A percentile compares a stretch with the other conserved stretches of the same genome.
Conservation (phyloP, 2,113 vertebrate species). For the Clupea harengus region DNA sequence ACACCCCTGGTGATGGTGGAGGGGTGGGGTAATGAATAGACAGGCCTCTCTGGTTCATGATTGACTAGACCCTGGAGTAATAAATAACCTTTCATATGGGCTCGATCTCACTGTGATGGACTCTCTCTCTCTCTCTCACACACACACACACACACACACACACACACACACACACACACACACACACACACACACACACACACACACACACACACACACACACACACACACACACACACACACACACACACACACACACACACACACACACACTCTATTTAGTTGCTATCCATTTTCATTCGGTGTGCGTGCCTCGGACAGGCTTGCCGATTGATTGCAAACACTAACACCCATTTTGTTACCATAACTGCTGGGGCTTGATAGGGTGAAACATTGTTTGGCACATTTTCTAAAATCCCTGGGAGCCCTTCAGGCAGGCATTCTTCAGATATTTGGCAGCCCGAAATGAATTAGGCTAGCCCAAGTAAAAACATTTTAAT, state of each 20-base stretch:
- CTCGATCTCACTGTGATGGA: not conserved
- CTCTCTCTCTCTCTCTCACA: not conserved
- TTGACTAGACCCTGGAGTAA: not conserved
- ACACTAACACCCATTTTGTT: not conserved
- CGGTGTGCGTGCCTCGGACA: not conserved
- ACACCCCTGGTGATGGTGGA: not conserved
- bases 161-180: not conserved
- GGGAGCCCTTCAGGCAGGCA: too few species aligned
- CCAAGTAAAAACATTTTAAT: too few species aligned
- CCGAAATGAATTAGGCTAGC: too few species aligned
- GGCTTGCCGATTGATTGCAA: not conserved
- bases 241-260: not conserved
- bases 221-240: not conserved
- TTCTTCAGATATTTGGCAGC: too few species aligned
- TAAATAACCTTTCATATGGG: not conserved
- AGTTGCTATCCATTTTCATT: not conserved
- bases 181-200: not conserved
- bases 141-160: not conserved
- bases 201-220: not conserved
- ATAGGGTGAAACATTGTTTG: not conserved
- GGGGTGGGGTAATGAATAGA: not conserved
- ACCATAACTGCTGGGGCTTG: not conserved
- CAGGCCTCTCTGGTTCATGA: not conserved
- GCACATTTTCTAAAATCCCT: not conserved
- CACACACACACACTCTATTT: not conserved